Conservation (phyloP, 2,113 vertebrate species). For the Monarcha castaneiventris region DNA sequence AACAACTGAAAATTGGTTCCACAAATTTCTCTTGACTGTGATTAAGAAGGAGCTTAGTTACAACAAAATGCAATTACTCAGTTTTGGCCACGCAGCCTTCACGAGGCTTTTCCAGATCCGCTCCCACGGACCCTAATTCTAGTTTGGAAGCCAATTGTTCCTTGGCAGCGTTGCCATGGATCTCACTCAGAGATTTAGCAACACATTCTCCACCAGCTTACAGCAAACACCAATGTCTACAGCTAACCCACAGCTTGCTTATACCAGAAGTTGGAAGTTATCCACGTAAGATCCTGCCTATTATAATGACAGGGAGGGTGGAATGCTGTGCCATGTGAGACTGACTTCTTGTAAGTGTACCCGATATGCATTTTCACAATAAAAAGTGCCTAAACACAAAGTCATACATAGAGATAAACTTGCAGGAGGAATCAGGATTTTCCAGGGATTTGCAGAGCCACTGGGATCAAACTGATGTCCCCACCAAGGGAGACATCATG, state of each 20-base stretch:
- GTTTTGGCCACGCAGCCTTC: conserved; percentile 67
- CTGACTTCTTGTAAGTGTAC: neutral
- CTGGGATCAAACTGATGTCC: neutral
- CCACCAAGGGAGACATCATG: neutral
- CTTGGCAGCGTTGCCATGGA: conserved; percentile 61
- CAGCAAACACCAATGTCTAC: conserved; percentile 11
- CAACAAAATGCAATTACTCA: conserved; percentile 67
- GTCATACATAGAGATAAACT: neutral
- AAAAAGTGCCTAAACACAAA: neutral
- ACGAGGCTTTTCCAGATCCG: conserved; percentile 52
- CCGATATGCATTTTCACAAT: neutral
- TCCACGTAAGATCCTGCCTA: neutral
- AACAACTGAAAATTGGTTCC: conserved; percentile 37
- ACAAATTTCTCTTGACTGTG: neutral
- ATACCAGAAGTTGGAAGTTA: neutral
- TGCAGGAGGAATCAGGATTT: neutral
- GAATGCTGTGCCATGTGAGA: neutral
- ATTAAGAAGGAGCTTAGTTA: conserved; percentile 61
- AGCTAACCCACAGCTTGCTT: neutral
- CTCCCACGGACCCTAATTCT: conserved; percentile 67
- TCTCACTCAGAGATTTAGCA: conserved; percentile 61
- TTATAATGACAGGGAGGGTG: neutral
- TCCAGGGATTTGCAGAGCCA: neutral
- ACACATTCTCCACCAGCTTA: conserved; percentile 40
- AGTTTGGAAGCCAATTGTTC: conserved; percentile 61